Conservation (phyloP, 2,113 vertebrate genomes). For the Larimichthys polyactis region DNA sequence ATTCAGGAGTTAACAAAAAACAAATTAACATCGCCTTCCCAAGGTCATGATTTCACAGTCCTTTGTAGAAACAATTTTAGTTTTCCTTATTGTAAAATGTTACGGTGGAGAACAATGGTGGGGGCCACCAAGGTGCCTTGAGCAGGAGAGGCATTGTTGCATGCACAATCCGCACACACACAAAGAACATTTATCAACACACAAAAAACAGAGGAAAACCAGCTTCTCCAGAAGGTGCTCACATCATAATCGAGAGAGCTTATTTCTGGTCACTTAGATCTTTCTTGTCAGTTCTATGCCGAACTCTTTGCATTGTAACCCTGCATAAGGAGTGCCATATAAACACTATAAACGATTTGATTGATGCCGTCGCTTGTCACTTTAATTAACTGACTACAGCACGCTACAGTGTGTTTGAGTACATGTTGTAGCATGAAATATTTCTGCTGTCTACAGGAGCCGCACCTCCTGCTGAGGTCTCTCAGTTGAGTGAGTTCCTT, state of each 20-base stretch:
- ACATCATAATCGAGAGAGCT: not conserved
- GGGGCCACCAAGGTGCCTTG: not conserved
- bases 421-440: conserved; percentile 15
- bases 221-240: not conserved
- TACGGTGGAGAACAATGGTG: not conserved
- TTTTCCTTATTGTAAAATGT: not conserved
- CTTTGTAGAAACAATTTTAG: not conserved
- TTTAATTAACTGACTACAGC: not conserved
- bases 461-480: conserved; percentile 3
- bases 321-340: not conserved
- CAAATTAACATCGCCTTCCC: not conserved
- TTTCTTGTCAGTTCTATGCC: not conserved
- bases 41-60: not conserved
- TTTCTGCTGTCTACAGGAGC: conserved; percentile 1
- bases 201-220: not conserved
- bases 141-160: not conserved
- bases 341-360: not conserved
- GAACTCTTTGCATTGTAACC: not conserved
- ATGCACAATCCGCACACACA: not conserved
- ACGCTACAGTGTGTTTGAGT: not conserved
- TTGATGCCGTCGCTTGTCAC: conserved; percentile 2
- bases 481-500: conserved; percentile 12
- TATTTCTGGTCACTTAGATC: not conserved
- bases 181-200: conserved; percentile 13
- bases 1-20: conserved; percentile 5